Percentiles rank a stretch among this genome's conserved stretches.
These are phyloP conservation scores for Melipona bicolor DNA, from an alignment of 2,888 invertebrate genomes.

Conservation along the genomic window DNA sequence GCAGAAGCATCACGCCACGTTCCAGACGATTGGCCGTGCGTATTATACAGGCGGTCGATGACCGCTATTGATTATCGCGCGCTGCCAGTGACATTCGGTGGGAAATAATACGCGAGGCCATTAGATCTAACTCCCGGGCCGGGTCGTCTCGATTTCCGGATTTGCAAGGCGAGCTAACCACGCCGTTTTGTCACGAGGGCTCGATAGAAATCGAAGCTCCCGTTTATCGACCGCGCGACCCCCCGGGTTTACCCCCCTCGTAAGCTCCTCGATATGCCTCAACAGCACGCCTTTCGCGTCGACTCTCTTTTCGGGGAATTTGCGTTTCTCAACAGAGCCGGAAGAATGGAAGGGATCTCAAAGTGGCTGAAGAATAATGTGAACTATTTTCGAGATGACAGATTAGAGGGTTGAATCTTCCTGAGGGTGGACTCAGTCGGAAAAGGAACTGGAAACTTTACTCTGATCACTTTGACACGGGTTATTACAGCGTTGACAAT, in stretches of 20 bases:
- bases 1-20: conserved; percentile 40
- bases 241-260: not conserved
- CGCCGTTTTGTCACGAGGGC: conserved; percentile 21
- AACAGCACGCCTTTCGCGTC: not conserved
- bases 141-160: conserved; percentile 63
- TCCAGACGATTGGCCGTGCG: conserved; percentile 44
- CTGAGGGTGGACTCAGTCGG: not conserved
- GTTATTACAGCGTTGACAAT: not conserved
- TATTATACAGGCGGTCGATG: conserved; percentile 27
- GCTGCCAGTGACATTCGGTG: conserved; percentile 56
- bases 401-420: not conserved
- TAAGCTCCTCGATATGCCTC: not conserved
- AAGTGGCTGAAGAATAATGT: not conserved
- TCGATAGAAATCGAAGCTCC: conserved; percentile 21
- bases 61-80: conserved; percentile 66
- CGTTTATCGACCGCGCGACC: conserved; percentile 40
- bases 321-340: not conserved
- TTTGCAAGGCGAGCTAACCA: conserved; percentile 58
- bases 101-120: conserved; percentile 60
- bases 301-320: conserved; percentile 1
- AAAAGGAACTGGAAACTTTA: too few relatives aligned
- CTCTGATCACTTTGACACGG: not conserved
- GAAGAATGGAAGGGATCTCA: not conserved
- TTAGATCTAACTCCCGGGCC: conserved; percentile 43
- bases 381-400: not conserved